Base-by-base conservation (phyloP, 2,888 invertebrate species). In the Molorchus minor region DNA sequence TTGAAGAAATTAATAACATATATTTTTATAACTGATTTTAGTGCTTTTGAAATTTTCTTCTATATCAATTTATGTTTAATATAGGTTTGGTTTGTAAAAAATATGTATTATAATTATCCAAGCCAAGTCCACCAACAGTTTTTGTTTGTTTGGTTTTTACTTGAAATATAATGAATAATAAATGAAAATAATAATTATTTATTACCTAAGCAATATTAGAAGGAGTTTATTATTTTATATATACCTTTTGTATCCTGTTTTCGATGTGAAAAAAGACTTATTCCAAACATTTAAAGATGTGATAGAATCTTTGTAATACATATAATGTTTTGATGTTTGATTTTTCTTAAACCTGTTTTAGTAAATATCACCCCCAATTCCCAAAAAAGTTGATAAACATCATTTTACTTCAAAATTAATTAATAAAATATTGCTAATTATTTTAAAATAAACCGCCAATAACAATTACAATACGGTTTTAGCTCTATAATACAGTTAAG, bases 201-300 rank as follows among this genome's bases (percentile, higher is more conserved):
- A 49, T 49, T 38, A 38, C 38, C 29, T 35, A 36, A 36, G 25
- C 38, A 49, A 38, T 8, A 8, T 16, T 10, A 40, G 29, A 35
- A 49, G 15, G 38, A n/a, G n/a, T n/a, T n/a, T n/a, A 33, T 1
- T 49, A 13, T 49, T 38, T 13, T 49, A 49, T 38, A 12, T 16
- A n/a, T 47, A 36, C 10, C 21, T 33, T 8, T 13, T 12, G 1
- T 17, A 16, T 49, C n/a, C 38, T 43, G 49, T 49, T 49, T 38
- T 25, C 21, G 49, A 38, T 21, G 38, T 49, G 49, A 25, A 25
- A 4, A 33, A 19, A 47, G 2, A 12, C 17, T 13, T 49, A 49
- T 49, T 38, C 49, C 38, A 38, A 38, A 38, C 38, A 49, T 49
- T 49, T 49, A 49, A 49, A 49, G 49, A 49, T 38, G 49, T 49